A percentile compares a stretch with the other conserved stretches of the same genome.
Conservation (phyloP, 2,797 vertebrate species). For the Delichon dasypus region DNA sequence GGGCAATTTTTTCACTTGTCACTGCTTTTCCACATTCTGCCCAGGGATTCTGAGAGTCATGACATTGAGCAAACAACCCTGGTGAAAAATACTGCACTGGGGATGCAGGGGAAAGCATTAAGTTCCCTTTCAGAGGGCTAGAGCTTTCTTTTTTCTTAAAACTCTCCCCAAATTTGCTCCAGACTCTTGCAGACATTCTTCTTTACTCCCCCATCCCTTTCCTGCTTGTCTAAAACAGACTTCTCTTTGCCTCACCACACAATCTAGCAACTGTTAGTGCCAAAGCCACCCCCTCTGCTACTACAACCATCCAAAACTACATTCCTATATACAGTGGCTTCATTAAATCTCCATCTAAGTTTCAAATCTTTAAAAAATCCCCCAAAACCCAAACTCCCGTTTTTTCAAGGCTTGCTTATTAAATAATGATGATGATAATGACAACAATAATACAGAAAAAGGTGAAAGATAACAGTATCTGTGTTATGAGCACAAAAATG, state of each 20-base stretch:
- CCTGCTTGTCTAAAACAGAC: conserved; percentile 30
- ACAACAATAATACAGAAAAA: background rate
- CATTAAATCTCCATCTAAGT: background rate
- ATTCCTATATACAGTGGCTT: background rate
- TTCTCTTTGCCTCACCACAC: conserved; percentile 46
- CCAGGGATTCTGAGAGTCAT: background rate
- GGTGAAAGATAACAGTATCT: background rate
- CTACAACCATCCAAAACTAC: conserved; percentile 16
- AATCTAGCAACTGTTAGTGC: conserved; percentile 58
- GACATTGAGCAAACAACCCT: background rate
- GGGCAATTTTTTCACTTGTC: conserved; percentile 53
- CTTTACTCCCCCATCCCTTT: background rate
- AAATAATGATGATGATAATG: background rate
- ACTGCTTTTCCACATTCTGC: conserved; percentile 6
- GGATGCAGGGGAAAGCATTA: background rate
- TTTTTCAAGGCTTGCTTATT: background rate
- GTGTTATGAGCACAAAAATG: background rate
- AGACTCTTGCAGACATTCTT: conserved; percentile 39
- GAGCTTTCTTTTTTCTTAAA: background rate
- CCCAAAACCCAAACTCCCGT: background rate
- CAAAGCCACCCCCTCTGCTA: conserved; percentile 43
- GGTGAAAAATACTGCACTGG: background rate
- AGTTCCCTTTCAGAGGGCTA: background rate
- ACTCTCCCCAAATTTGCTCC: background rate
- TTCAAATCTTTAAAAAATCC: background rate